phyloP scores from a whole-genome alignment of 1,140 invertebrate species.

The Hesperophylax magnus region DNA sequence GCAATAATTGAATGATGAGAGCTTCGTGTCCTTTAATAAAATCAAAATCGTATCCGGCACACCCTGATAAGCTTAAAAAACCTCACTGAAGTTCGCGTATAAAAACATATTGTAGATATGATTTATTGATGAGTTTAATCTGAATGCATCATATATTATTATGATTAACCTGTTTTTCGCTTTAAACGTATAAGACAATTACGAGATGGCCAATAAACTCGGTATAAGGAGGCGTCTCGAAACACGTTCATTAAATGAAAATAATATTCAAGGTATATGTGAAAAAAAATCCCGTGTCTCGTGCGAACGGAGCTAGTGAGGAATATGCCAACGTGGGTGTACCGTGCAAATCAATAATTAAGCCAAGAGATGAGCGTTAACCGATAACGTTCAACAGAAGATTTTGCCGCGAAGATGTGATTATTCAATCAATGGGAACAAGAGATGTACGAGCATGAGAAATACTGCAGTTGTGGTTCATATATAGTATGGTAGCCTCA shows the following conservation, averaged over 20 bases:
- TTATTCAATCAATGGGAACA: slow-evolving; percentile 51
- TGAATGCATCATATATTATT: slow-evolving; percentile 33
- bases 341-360: slow-evolving; percentile 57
- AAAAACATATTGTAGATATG: not conserved
- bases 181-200: slow-evolving; percentile 42
- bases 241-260: slow-evolving; percentile 52
- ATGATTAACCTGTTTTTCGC: slow-evolving; percentile 37
- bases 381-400: slow-evolving; percentile 48
- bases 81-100: not conserved
- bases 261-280: slow-evolving; percentile 36
- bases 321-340: slow-evolving; percentile 45
- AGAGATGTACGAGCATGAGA: not conserved
- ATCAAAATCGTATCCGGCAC: no score
- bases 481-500: slow-evolving; percentile 10
- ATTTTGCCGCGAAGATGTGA: slow-evolving; percentile 33
- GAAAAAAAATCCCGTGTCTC: slow-evolving; percentile 28
- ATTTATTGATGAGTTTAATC: slow-evolving; percentile 35
- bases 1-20: not conserved
- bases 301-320: not conserved
- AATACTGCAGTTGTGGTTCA: not conserved
- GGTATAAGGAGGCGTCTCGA: slow-evolving; percentile 50
- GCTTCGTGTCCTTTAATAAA: no score
- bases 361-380: slow-evolving; percentile 38
- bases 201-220: slow-evolving; percentile 47
- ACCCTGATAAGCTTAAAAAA: no score